Conservation (phyloP, 2,888 invertebrate species). For the Dynastes hyllus region DNA sequence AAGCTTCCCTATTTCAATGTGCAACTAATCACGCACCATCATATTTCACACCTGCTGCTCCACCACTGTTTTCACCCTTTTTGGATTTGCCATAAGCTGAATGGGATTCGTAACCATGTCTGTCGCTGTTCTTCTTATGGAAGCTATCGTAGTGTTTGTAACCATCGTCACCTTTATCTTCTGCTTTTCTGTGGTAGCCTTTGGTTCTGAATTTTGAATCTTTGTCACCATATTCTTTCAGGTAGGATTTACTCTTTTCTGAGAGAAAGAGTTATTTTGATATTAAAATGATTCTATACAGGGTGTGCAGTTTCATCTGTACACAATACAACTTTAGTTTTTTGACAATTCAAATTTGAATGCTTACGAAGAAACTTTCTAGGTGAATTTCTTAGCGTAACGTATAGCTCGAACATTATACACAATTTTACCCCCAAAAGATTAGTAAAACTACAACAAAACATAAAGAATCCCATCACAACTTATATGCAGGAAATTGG, state of each 20-base stretch:
- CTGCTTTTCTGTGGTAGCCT: slow-evolving; percentile 78
- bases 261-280: not conserved
- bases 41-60: slow-evolving; percentile 61
- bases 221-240: slow-evolving; percentile 77
- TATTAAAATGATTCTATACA: no score
- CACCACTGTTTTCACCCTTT: slow-evolving; percentile 70
- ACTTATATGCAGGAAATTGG: no score
- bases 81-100: slow-evolving; percentile 78
- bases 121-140: slow-evolving; percentile 83
- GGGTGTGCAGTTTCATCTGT: no score
- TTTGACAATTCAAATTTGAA: no score
- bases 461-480: no score
- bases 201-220: slow-evolving; percentile 73
- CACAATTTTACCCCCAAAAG: no score
- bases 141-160: slow-evolving; percentile 83
- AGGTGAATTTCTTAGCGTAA: no score
- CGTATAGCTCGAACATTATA: no score
- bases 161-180: slow-evolving; percentile 80
- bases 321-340: no score
- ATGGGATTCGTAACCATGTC: slow-evolving; percentile 81
- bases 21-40: slow-evolving; percentile 3
- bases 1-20: not conserved
- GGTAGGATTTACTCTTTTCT: slow-evolving; percentile 68
- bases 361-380: no score
- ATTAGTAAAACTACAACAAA: no score